Base-by-base conservation (phyloP, 1,140 invertebrate genomes). In the Cydia amplana region DNA sequence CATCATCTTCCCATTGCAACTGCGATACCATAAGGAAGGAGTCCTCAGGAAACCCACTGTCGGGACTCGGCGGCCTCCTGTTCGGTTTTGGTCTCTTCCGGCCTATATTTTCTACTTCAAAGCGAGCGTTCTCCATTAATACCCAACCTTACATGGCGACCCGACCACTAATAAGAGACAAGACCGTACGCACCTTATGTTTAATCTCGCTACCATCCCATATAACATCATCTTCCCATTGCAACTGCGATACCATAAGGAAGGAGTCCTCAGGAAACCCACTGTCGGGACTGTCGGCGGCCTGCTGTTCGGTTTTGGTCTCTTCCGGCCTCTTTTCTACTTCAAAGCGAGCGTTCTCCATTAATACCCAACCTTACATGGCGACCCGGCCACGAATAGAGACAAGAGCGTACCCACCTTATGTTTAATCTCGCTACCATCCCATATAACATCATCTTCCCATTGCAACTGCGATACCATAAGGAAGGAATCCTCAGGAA, bases 141-240 rank as follows among this genome's bases (percentile, higher is more conserved):
- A 43, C 40, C 2, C 40, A 43, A 43, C 40, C 12, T 43, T 43
- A 43, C 40, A 43, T 43, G 40, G 40, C 40, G 10, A 43, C 40
- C 40, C 40, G 12, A 3, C 40, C 14, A 36, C 32, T 6, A 36
- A 36, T 43, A 43, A n/a, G 23, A 75, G 49, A 74, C 46, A 55
- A 36, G 7, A 36, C 32, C 32, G 32, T 75, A 82, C 40, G 72
- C 86, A 96, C 96, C 93, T 98, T 98, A 79, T 97, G 96, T 91
- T 98, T 98, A 65, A 98, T 97, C 85, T 99, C 98, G 83, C 98
- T 98, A 1, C 98, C 97, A 94, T 99, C 98, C 98, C 98, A 99
- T 64, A 99, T 98, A 20, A 99, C 97, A 84, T 99, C 98, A 89
- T 99, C 98, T 92, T 99, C 99, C 99, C 99, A 99, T 85, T 97